Conservation (phyloP, 2,113 vertebrate species). For the Dermatemys mawii region DNA sequence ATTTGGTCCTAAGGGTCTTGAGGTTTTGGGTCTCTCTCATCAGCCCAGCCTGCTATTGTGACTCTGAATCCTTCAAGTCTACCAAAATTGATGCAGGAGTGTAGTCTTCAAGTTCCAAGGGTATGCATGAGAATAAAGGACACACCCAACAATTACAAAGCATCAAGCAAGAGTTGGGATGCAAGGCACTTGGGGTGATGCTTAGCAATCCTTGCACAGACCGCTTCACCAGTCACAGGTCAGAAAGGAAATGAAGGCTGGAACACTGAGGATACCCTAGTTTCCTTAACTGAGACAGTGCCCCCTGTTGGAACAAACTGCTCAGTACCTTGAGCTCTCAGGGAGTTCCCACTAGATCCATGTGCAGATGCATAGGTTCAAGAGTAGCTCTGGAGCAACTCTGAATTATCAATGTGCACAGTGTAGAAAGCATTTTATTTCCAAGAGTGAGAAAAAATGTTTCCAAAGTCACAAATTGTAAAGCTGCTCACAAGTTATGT, state of each 20-base stretch:
- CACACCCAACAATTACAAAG: constrained; percentile 64
- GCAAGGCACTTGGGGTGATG: constrained; percentile 43
- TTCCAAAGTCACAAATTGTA: constrained; percentile 16
- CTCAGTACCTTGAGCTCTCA: not conserved
- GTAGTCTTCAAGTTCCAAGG: constrained; percentile 54
- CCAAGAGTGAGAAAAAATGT: not conserved
- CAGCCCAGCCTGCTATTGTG: not conserved
- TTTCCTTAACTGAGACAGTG: constrained; percentile 45
- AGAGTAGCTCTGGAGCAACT: not conserved
- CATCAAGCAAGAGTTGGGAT: constrained; percentile 50
- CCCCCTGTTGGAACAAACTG: not conserved
- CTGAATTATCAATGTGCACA: not conserved
- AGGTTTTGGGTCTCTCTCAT: not conserved
- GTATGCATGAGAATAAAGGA: constrained; percentile 57
- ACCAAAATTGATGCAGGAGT: not conserved
- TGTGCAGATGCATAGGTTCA: not conserved
- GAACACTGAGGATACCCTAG: not conserved
- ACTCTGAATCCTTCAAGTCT: not conserved
- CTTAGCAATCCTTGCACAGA: constrained; percentile 55
- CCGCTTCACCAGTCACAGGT: constrained; percentile 42
- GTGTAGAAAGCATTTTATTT: not conserved
- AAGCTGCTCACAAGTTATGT: not conserved
- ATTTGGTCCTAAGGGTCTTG: not conserved
- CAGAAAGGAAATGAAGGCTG: constrained; percentile 16
- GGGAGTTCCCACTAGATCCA: not conserved